These are phyloP conservation scores for Deroptyus accipitrinus DNA, from an alignment of 2,113 vertebrate genomes.

Conservation along the genomic window DNA sequence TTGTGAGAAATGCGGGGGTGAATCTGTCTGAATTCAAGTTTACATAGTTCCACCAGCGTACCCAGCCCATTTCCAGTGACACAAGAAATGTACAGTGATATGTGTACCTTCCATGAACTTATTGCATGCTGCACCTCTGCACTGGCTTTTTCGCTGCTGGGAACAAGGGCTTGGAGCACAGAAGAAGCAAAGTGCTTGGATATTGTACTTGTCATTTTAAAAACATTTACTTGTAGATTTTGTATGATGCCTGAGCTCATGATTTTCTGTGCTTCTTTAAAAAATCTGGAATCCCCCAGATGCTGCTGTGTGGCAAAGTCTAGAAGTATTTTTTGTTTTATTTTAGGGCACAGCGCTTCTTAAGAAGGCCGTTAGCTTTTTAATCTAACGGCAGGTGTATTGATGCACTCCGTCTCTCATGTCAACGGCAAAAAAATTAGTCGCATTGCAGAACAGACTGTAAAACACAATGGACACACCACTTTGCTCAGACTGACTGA, in stretches of 20 bases:
- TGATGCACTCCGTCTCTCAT: neutral
- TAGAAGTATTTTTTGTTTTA: neutral
- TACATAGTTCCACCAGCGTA: neutral
- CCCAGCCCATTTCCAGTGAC: neutral
- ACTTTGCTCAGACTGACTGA: neutral
- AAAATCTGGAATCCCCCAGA: neutral
- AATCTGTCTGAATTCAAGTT: neutral
- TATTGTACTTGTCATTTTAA: neutral
- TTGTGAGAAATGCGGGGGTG: neutral
- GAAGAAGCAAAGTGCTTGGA: neutral
- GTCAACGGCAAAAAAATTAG: neutral
- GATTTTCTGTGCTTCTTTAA: neutral
- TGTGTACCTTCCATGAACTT: neutral
- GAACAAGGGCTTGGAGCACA: neutral
- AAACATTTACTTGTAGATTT: neutral
- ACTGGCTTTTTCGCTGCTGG: neutral
- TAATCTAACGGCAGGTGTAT: neutral
- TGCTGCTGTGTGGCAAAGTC: neutral
- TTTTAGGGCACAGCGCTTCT: neutral
- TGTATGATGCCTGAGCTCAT: neutral
- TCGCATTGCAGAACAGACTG: neutral
- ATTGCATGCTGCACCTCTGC: neutral
- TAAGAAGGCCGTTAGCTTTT: neutral
- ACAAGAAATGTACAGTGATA: neutral
- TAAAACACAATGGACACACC: neutral